Evolutionary conservation across 2,797 vertebrate species (phyloP).

Genomic region (Clarias fuscus): DNA sequence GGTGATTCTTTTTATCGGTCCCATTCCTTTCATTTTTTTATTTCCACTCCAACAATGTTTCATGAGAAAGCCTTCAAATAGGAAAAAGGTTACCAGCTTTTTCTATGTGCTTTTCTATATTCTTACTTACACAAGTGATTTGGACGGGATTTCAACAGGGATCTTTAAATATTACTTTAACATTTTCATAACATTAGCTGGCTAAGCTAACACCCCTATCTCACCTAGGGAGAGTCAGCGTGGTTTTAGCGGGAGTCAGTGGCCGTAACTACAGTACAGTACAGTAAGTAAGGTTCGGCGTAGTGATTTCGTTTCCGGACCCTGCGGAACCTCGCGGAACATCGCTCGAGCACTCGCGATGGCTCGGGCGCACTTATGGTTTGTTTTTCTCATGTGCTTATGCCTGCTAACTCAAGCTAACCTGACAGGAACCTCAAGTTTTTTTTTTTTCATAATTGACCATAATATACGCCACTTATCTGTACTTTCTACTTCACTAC

Average conservation of each 20-base stretch:
- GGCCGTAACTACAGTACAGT: too few species aligned
- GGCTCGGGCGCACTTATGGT: too few species aligned
- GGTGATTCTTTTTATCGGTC: background rate
- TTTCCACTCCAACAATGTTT: background rate
- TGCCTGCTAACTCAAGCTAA: background rate
- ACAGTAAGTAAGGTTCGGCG: too few species aligned
- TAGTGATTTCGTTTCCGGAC: too few species aligned
- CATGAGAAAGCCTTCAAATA: background rate
- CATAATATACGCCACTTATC: background rate
- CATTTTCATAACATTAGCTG: background rate
- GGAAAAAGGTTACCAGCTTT: background rate
- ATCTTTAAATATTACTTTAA: background rate
- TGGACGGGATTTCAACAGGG: background rate
- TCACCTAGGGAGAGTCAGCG: too few species aligned
- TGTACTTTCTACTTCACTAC: too few species aligned
- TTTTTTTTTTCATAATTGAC: background rate
- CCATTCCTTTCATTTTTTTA: background rate
- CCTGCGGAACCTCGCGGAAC: too few species aligned
- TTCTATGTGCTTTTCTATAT: background rate
- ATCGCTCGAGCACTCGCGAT: too few species aligned
- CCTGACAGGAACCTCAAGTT: background rate
- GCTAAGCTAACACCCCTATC: background rate
- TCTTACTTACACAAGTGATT: background rate
- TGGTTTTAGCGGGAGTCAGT: too few species aligned
- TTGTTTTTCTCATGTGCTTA: background rate